A percentile compares a stretch with the other conserved stretches of the same genome.
phyloP scores from a whole-genome alignment of 1,140 invertebrate genomes.

The Vanessa atalanta region DNA sequence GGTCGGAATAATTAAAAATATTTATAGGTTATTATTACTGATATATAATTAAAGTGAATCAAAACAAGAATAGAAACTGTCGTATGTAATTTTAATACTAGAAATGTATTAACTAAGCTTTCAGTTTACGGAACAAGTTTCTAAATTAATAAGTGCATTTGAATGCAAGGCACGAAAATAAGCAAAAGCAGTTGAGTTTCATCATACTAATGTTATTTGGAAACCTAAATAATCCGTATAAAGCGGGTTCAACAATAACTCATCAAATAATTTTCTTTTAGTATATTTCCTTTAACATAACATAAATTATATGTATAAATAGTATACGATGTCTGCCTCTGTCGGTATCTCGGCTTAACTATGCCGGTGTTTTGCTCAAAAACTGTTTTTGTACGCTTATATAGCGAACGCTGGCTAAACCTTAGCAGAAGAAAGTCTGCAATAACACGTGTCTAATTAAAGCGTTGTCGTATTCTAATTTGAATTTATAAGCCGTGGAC shows the following conservation, averaged over 20 bases:
- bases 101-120: constrained; percentile 17
- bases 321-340: too few relatives aligned
- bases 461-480: too few relatives aligned
- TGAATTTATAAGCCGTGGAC: too few relatives aligned
- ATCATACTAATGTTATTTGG: constrained; percentile 44
- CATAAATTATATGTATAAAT: background rate
- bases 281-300: background rate
- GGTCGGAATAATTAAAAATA: too few relatives aligned
- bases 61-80: background rate
- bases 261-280: background rate
- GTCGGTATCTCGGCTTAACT: too few relatives aligned
- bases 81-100: constrained; percentile 7
- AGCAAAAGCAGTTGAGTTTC: constrained; percentile 39
- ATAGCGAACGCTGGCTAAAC: too few relatives aligned
- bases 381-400: too few relatives aligned
- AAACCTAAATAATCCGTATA: constrained; percentile 23
- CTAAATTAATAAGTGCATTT: constrained; percentile 56
- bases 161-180: constrained; percentile 40
- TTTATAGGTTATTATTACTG: too few relatives aligned
- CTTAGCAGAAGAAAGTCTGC: too few relatives aligned
- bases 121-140: constrained; percentile 31
- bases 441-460: too few relatives aligned
- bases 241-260: constrained; percentile 4
- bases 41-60: background rate
- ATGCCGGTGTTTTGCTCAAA: too few relatives aligned